Evolutionary conservation across 2,797 vertebrate genomes (phyloP).

Genomic region (Danio choprae): DNA sequence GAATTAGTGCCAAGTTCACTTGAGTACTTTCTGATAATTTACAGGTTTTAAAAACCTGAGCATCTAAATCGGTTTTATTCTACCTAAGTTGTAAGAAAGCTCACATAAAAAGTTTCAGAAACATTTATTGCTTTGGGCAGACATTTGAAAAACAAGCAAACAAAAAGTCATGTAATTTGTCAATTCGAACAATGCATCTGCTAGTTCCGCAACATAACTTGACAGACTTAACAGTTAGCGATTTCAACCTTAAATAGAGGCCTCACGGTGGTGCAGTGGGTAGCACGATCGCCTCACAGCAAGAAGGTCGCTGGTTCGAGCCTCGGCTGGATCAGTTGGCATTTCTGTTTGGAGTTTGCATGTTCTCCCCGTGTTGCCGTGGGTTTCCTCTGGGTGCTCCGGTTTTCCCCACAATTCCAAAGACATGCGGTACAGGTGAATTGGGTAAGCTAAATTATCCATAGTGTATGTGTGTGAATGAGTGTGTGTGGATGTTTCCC

Average conservation of each 20-base stretch:
- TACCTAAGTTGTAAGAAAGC: constrained; percentile 47
- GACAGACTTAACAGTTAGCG: constrained; percentile 34
- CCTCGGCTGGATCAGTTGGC: too few relatives aligned
- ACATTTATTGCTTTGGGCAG: neutral
- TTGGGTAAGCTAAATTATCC: too few relatives aligned
- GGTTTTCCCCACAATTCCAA: too few relatives aligned
- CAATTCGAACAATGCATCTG: neutral
- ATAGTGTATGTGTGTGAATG: too few relatives aligned
- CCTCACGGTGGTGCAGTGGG: too few relatives aligned
- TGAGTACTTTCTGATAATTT: neutral
- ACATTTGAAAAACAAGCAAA: neutral
- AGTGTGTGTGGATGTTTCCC: too few relatives aligned
- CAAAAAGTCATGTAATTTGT: neutral
- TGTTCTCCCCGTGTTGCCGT: too few relatives aligned
- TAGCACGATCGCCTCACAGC: too few relatives aligned
- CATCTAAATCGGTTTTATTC: neutral
- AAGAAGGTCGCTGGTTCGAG: too few relatives aligned
- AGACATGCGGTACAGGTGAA: too few relatives aligned
- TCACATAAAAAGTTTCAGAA: neutral
- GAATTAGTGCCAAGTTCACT: constrained; percentile 34
- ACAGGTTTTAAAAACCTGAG: neutral
- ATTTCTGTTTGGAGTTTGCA: too few relatives aligned
- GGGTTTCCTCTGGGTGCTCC: too few relatives aligned
- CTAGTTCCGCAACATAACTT: neutral
- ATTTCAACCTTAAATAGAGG: neutral